Evolutionary conservation across 2,113 vertebrate species (phyloP).

Genomic region (Spea bombifrons): DNA sequence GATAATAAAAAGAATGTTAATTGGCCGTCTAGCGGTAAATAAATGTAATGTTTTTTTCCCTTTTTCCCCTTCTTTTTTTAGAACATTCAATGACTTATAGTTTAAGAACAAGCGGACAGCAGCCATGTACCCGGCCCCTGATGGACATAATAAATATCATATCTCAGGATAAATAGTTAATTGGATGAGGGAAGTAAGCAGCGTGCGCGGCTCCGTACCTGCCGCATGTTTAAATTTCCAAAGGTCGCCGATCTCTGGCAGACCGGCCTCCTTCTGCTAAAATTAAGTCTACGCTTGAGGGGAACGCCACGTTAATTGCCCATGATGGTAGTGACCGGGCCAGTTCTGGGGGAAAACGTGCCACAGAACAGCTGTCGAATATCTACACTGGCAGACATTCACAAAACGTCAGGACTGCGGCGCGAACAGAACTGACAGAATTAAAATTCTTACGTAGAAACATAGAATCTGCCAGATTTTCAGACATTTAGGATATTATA

Average conservation of each 20-base stretch:
- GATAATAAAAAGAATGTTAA: no score
- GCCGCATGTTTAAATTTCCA: slow-evolving; percentile 54
- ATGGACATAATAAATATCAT: not conserved
- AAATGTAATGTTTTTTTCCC: no score
- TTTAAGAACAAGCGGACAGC: no score
- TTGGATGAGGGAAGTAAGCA: slow-evolving; percentile 47
- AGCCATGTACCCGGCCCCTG: no score
- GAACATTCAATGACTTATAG: no score
- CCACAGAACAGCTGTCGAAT: slow-evolving; percentile 70
- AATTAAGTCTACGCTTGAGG: slow-evolving; percentile 59
- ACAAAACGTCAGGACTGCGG: slow-evolving; percentile 49
- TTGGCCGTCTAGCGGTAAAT: no score
- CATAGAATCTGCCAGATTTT: no score
- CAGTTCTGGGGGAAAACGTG: slow-evolving; percentile 57
- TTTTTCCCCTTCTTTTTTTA: no score
- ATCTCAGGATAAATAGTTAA: slow-evolving; percentile 52
- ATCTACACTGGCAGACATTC: slow-evolving; percentile 59
- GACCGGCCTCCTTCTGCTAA: slow-evolving; percentile 54
- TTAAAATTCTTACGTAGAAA: slow-evolving; percentile 25
- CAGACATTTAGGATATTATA: no score
- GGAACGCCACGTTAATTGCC: slow-evolving; percentile 67
- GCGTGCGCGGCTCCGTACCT: slow-evolving; percentile 43
- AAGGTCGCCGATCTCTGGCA: slow-evolving; percentile 64
- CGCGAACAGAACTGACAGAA: slow-evolving; percentile 54
- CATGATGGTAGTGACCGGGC: slow-evolving; percentile 56